phyloP scores from a whole-genome alignment of 2,888 invertebrate genomes.

The Plagodis dolabraria region DNA sequence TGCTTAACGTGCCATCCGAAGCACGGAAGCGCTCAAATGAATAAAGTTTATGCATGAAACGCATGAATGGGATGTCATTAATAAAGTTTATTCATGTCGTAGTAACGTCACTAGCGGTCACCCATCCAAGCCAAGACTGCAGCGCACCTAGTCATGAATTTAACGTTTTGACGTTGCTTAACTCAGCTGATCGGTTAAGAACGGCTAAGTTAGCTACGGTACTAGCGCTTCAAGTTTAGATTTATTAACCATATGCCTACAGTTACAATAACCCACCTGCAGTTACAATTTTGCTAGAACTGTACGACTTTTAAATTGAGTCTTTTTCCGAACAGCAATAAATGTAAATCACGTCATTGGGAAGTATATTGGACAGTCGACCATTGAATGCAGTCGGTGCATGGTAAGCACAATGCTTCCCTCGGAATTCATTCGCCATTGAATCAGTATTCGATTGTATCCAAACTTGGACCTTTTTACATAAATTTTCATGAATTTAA shows the following conservation, averaged over 20 bases:
- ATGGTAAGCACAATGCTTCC: conserved; percentile 69
- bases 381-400: conserved; percentile 69
- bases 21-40: no score
- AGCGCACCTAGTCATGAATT: no score
- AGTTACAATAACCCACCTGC: neutral
- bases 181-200: no score
- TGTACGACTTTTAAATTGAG: conserved; percentile 56
- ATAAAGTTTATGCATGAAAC: no score
- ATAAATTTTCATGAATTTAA: conserved; percentile 52
- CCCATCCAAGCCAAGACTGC: no score
- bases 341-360: conserved; percentile 76
- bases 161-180: no score
- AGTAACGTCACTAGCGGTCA: no score
- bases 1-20: no score
- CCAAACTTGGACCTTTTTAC: conserved; percentile 58
- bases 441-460: conserved; percentile 73
- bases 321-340: conserved; percentile 59
- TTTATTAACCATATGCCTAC: neutral
- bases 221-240: neutral
- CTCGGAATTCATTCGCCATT: conserved; percentile 67
- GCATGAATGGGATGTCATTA: no score
- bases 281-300: conserved; percentile 18
- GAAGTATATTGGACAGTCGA: conserved; percentile 64
- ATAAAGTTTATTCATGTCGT: no score
- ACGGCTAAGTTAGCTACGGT: no score